Conservation (phyloP, 2,113 vertebrate genomes). For the Puma concolor region DNA sequence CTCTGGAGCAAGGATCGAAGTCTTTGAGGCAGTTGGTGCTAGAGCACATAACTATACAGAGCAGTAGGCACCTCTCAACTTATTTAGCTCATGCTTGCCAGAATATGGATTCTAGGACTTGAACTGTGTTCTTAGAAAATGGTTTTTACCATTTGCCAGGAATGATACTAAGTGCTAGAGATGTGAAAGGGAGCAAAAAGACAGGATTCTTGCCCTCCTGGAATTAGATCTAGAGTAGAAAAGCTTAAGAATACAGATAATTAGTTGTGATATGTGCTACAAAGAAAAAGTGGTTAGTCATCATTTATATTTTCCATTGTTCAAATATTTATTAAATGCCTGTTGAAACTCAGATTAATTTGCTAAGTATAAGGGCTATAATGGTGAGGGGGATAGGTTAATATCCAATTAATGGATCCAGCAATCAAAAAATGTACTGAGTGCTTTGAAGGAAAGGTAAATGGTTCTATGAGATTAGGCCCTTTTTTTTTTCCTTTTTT, state of each 20-base stretch:
- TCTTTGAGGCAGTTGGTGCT: not conserved
- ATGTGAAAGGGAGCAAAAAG: not conserved
- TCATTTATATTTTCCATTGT: not conserved
- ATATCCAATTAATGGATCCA: not conserved
- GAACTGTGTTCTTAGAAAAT: not conserved
- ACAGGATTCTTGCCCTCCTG: not conserved
- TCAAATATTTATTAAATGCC: constrained; percentile 11
- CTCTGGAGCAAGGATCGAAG: not conserved
- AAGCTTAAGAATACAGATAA: not conserved
- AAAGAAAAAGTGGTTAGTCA: not conserved
- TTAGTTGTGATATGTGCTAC: not conserved
- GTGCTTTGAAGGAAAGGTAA: constrained; percentile 30
- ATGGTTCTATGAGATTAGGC: not conserved
- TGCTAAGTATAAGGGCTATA: not conserved
- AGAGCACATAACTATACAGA: not conserved
- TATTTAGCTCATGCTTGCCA: not conserved
- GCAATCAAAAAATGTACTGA: not conserved
- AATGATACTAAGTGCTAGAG: not conserved
- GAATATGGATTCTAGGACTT: not conserved
- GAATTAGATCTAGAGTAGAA: not conserved
- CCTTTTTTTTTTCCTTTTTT: no score
- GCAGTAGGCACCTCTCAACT: not conserved
- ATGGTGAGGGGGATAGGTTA: not conserved
- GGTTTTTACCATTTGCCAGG: not conserved
- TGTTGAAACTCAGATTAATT: not conserved